A percentile compares a stretch with the other conserved stretches of the same genome.
phyloP scores from a whole-genome alignment of 2,888 invertebrate species.

The Nasonia oneida region DNA sequence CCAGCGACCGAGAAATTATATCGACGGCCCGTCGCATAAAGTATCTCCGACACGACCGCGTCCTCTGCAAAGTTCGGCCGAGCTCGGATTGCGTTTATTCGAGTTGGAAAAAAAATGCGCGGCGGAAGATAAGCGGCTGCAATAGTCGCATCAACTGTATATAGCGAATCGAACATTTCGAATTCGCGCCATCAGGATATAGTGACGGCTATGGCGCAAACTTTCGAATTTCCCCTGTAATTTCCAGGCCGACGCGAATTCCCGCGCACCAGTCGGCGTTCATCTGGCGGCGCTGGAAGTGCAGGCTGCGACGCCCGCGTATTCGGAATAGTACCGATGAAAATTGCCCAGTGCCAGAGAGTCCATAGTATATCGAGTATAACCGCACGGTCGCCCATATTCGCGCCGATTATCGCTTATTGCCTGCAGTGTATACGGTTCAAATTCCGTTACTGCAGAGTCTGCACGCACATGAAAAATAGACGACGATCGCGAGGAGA shows the following conservation, averaged over 20 bases:
- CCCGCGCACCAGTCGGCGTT: not conserved
- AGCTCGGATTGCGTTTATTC: not conserved
- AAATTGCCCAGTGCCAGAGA: slow-evolving; percentile 32
- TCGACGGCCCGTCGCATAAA: slow-evolving; percentile 29
- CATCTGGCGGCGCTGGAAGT: not conserved
- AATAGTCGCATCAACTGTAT: slow-evolving; percentile 38
- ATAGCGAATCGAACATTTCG: slow-evolving; percentile 65
- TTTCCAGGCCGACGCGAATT: slow-evolving; percentile 68
- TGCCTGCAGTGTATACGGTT: not conserved
- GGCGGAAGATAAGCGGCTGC: not conserved
- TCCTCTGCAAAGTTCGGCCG: not conserved
- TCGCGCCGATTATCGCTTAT: not conserved
- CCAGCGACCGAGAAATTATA: slow-evolving; percentile 22
- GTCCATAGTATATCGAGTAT: not conserved
- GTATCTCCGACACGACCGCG: slow-evolving; percentile 18
- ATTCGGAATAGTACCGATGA: slow-evolving; percentile 52
- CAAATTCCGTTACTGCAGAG: not conserved
- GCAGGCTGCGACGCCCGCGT: slow-evolving; percentile 36
- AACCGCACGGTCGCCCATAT: not conserved
- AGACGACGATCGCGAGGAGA: not conserved
- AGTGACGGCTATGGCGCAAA: slow-evolving; percentile 67
- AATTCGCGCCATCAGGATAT: slow-evolving; percentile 66
- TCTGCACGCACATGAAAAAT: not conserved
- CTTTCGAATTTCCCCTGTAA: slow-evolving; percentile 78
- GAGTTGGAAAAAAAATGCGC: not conserved